Conservation (phyloP, 2,888 invertebrate species). For the Cheiracanthium punctorium region DNA sequence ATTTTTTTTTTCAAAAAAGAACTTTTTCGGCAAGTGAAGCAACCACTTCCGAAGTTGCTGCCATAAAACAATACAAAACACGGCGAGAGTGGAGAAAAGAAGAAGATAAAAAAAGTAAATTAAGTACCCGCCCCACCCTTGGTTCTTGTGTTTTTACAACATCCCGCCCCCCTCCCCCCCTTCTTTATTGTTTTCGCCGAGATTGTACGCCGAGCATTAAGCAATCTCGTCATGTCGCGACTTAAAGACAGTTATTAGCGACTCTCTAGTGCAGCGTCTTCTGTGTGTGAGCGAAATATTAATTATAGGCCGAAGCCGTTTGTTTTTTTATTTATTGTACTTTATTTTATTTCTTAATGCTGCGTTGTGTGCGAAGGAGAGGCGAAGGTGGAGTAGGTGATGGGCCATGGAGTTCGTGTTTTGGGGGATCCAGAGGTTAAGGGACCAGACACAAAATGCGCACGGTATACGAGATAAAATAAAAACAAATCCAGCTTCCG, state of each 20-base stretch:
- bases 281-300: constrained; percentile 65
- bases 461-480: no score
- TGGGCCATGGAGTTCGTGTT: constrained; percentile 32
- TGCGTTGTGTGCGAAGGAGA: constrained; percentile 6
- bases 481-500: no score
- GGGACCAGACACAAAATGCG: constrained; percentile 37
- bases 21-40: neutral
- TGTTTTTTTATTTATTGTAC: neutral
- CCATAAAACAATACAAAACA: neutral
- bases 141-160: neutral
- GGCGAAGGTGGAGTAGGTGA: constrained; percentile 67
- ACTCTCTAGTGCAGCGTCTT: constrained; percentile 35
- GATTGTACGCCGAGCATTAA: constrained; percentile 30
- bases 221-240: constrained; percentile 51
- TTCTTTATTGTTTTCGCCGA: neutral
- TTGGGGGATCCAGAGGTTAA: neutral
- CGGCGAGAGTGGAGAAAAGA: neutral
- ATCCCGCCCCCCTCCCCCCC: no score
- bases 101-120: neutral
- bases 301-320: constrained; percentile 42
- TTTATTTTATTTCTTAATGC: neutral
- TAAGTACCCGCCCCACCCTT: neutral
- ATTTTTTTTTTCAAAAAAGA: neutral
- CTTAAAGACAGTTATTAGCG: constrained; percentile 67
- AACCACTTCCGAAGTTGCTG: neutral